Evolutionary conservation across 2,888 invertebrate genomes (phyloP).

Genomic region (Chrysolina oricalcia): DNA sequence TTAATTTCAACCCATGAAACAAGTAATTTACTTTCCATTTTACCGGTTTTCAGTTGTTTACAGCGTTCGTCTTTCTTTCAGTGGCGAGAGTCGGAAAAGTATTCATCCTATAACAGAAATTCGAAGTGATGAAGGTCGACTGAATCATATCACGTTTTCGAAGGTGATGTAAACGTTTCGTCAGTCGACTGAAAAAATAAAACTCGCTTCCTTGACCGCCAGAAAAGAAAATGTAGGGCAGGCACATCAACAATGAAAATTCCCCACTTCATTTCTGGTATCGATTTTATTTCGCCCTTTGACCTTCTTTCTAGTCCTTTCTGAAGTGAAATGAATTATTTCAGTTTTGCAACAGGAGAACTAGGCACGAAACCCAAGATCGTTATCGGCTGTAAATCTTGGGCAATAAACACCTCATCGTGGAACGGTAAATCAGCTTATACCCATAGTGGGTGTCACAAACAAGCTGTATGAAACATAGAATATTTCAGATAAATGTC

Average conservation of each 20-base stretch:
- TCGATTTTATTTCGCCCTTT: conserved; percentile 38
- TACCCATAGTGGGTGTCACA: not conserved
- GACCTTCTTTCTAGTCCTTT: conserved; percentile 32
- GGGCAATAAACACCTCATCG: conserved; percentile 27
- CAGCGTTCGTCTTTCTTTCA: too few species aligned
- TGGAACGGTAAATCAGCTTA: conserved; percentile 13
- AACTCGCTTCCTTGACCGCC: conserved; percentile 17
- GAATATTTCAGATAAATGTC: too few species aligned
- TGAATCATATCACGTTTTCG: not conserved
- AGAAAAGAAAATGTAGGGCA: conserved; percentile 29
- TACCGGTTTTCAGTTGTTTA: too few species aligned
- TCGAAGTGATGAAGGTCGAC: not conserved
- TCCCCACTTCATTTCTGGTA: conserved; percentile 30
- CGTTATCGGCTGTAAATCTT: conserved; percentile 32
- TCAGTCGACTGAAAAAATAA: conserved; percentile 11
- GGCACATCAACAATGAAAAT: conserved; percentile 32
- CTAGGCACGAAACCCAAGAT: conserved; percentile 31
- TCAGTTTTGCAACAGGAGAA: conserved; percentile 31
- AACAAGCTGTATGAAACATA: too few species aligned
- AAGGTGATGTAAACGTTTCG: conserved; percentile 7
- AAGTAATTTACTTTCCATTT: too few species aligned
- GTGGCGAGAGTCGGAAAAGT: too few species aligned
- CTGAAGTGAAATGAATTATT: conserved; percentile 27
- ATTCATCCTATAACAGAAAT: too few species aligned
- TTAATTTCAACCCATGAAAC: too few species aligned